Evolutionary conservation across 2,797 vertebrate genomes (phyloP).

Genomic region (Cyprinella venusta): DNA sequence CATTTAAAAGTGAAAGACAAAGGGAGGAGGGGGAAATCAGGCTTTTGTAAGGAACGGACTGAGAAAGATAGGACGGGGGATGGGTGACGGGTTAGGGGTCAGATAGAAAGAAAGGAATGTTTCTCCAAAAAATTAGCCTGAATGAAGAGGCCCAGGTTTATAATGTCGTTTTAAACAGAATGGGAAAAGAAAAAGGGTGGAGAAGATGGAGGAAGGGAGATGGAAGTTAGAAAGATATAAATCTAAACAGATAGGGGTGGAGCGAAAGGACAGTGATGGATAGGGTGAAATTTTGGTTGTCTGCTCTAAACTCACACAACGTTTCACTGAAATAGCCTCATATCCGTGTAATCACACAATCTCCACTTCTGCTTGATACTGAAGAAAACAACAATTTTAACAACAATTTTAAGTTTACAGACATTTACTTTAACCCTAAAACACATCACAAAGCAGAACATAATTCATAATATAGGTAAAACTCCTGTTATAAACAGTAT

Average conservation of each 20-base stretch:
- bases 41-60: slow-evolving; percentile 28
- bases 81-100: slow-evolving; percentile 66
- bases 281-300: slow-evolving; percentile 63
- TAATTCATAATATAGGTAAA: neutral
- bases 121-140: slow-evolving; percentile 77
- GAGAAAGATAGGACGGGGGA: slow-evolving; percentile 44
- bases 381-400: neutral
- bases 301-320: slow-evolving; percentile 61
- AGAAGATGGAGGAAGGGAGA: slow-evolving; percentile 31
- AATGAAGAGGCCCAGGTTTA: slow-evolving; percentile 78
- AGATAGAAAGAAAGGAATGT: slow-evolving; percentile 71
- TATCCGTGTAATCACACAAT: neutral
- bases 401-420: neutral
- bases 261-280: slow-evolving; percentile 76
- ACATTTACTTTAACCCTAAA: neutral
- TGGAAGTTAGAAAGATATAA: slow-evolving; percentile 62
- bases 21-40: slow-evolving; percentile 52
- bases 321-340: slow-evolving; percentile 49
- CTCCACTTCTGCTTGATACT: neutral
- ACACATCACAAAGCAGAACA: neutral
- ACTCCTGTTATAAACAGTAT: neutral
- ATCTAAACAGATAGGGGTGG: slow-evolving; percentile 72
- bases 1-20: slow-evolving; percentile 65
- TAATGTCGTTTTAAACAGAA: slow-evolving; percentile 76
- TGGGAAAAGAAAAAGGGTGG: slow-evolving; percentile 57